Evolutionary conservation across 92 coral and sea anemone genomes (phyloP), one percentile per base, ranked within the genome.

Genomic region (Phenganax stokvisi): DNA sequence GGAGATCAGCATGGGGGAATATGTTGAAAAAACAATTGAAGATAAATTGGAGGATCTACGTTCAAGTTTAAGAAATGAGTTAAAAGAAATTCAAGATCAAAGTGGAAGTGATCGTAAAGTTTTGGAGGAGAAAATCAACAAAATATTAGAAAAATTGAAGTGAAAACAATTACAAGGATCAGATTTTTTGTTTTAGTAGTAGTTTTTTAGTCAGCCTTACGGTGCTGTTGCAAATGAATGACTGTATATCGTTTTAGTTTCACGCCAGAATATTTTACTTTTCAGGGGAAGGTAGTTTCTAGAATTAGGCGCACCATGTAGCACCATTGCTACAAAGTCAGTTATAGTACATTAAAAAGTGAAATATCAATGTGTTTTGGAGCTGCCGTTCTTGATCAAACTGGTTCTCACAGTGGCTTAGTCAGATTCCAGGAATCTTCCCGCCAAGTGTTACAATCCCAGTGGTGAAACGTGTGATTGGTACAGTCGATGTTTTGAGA

Each of bases 401-500:
- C 47, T 20, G 25, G 25, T 20, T 20, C 25, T 20, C 25, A 20
- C 25, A 20, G 25, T 20, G 25, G 25, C 25, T 20, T 20, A 20
- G 25, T 20, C 52, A 67, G 72, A 67, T 67, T 12, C 8, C 8
- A 53, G 29, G 30, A 62, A 67, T 10, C 72, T 85, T 7, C 87
- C 90, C 3, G 16, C 78, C 0, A 37, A 63, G 53, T 89, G 92
- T 44, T 74, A 29, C 74, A 87, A 65, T 12, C 92, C 92, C 0
- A 5, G 88, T 8, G 90, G 90, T 8, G 51, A 71, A n/a, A 73
- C 88, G 6, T 90, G 91, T 66, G 83, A 86, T 17, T 90, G 94
- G 94, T 90, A 90, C 52, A 82, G 79, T 15, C 75, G 86, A 58
- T 90, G 94, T 64, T 76, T 88, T 77, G 88, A 90, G 53, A 88